A percentile compares a stretch with the other conserved stretches of the same genome.
phyloP scores from a whole-genome alignment of 2,888 invertebrate genomes.

The Phragmatobia fuliginosa region DNA sequence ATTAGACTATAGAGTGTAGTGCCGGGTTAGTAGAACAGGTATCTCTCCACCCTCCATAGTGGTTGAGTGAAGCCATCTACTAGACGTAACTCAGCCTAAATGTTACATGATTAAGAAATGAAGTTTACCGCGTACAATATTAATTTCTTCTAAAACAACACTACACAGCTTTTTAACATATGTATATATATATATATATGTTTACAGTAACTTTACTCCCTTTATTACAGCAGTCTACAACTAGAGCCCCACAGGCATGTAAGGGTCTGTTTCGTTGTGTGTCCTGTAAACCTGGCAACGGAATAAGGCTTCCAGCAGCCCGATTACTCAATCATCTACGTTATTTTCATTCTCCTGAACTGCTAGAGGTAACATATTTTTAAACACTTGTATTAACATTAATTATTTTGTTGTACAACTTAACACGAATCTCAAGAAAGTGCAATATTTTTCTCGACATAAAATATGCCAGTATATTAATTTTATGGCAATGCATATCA shows the following conservation, averaged over 20 bases:
- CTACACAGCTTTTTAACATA: not conserved
- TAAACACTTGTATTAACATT: not conserved
- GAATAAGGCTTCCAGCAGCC: conserved; percentile 70
- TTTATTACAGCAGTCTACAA: conserved; percentile 57
- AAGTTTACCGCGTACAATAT: too few species aligned
- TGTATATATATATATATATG: too few species aligned
- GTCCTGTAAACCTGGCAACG: conserved; percentile 77
- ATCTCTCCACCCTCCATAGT: too few species aligned
- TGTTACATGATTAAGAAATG: too few species aligned
- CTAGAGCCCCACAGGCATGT: conserved; percentile 68
- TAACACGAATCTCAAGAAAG: not conserved
- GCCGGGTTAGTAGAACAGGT: too few species aligned
- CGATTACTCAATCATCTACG: conserved; percentile 84
- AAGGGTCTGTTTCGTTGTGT: conserved; percentile 84
- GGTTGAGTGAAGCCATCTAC: too few species aligned
- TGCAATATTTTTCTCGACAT: not conserved
- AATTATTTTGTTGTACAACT: not conserved
- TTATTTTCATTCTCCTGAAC: conserved; percentile 77
- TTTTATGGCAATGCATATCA: too few species aligned
- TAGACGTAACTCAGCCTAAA: too few species aligned
- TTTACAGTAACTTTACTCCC: not conserved
- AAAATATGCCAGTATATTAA: too few species aligned
- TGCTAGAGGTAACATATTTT: conserved; percentile 80
- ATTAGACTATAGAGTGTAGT: too few species aligned
- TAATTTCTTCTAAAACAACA: too few species aligned